These are phyloP conservation scores for Iselma pallidipennis DNA, from an alignment of 2,888 invertebrate species.

Conservation along the genomic window DNA sequence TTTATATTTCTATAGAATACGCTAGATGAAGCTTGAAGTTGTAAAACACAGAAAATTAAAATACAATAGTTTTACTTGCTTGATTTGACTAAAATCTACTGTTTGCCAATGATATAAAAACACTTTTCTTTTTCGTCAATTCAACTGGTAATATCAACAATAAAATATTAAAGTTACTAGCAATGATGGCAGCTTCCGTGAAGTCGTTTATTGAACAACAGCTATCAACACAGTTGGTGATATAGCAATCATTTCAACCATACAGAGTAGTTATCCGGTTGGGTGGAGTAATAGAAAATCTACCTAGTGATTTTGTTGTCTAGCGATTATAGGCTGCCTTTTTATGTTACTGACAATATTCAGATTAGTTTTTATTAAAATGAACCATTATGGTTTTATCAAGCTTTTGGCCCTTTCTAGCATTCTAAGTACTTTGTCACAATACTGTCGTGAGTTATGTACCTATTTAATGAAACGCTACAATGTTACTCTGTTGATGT, in stretches of 20 bases:
- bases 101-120: neutral
- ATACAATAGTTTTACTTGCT: too few relatives aligned
- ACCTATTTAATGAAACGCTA: too few relatives aligned
- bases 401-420: too few relatives aligned
- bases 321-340: neutral
- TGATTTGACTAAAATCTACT: too few relatives aligned
- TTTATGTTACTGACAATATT: too few relatives aligned
- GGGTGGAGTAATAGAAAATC: neutral
- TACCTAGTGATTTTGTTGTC: neutral
- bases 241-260: neutral
- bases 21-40: neutral
- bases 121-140: too few relatives aligned
- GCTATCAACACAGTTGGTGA: constrained; percentile 1
- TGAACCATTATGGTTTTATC: neutral
- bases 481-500: too few relatives aligned
- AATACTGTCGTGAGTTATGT: too few relatives aligned
- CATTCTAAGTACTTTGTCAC: too few relatives aligned
- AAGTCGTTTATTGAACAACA: constrained; percentile 1
- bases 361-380: too few relatives aligned
- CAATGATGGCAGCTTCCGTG: neutral
- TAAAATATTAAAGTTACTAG: neutral
- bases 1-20: neutral
- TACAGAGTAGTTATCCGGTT: neutral
- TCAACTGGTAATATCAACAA: neutral
- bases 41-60: neutral